Conservation (phyloP, 1,140 invertebrate species). For the Pemphigus obesinymphae region DNA sequence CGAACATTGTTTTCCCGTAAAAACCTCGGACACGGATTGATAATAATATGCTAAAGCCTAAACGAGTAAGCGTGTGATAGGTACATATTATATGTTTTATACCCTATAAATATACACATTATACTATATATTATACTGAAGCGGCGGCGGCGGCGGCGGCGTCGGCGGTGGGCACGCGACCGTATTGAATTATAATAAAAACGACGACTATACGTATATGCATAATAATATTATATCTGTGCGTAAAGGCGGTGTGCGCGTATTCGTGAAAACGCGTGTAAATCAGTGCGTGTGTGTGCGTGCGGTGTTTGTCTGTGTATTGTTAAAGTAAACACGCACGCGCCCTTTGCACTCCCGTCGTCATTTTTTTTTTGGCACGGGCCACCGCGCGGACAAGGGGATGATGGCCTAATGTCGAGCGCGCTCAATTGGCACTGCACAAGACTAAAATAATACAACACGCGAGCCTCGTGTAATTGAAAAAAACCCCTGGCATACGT, state of each 20-base stretch:
- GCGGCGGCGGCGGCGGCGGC: too few species aligned
- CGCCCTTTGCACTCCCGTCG: background rate
- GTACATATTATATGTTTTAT: too few species aligned
- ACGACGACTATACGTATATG: background rate
- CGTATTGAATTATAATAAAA: conserved; percentile 34
- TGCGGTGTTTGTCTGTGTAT: background rate
- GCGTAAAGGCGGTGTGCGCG: background rate
- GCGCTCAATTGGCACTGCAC: conserved; percentile 1
- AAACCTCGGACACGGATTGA: too few species aligned
- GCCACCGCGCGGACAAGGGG: background rate
- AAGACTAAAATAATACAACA: conserved; percentile 20
- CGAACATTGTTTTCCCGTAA: too few species aligned
- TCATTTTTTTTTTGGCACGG: background rate
- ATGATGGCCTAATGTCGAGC: conserved; percentile 4
- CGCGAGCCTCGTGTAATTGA: background rate
- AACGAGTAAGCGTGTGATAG: too few species aligned
- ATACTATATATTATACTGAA: too few species aligned
- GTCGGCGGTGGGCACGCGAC: background rate
- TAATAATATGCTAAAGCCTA: too few species aligned
- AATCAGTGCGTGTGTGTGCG: background rate
- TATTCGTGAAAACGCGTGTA: background rate
- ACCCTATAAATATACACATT: too few species aligned
- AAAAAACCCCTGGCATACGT: conserved; percentile 32
- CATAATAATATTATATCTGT: background rate
- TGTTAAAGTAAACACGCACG: conserved; percentile 32